Evolutionary conservation across 2,888 invertebrate genomes (phyloP).

Genomic region (Dastarcus helophoroides): DNA sequence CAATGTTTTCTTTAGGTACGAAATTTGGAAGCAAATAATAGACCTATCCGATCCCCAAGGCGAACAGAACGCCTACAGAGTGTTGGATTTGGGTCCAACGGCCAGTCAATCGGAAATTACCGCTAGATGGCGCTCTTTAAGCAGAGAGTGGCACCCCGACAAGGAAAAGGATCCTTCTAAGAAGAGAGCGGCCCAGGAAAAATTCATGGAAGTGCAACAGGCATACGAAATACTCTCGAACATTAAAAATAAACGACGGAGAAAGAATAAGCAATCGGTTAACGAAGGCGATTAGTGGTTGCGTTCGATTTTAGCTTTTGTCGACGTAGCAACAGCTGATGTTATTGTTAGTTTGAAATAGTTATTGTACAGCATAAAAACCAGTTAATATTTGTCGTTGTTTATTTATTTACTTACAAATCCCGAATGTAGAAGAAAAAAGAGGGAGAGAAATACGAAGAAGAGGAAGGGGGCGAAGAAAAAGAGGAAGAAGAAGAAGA

Average conservation of each 20-base stretch:
- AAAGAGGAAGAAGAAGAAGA: no score
- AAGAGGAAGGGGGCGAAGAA: no score
- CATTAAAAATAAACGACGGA: conserved; percentile 62
- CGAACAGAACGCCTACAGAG: conserved; percentile 79
- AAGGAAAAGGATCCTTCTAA: conserved; percentile 64
- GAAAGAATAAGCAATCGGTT: conserved; percentile 58
- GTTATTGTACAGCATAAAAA: no score
- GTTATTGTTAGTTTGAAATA: neutral
- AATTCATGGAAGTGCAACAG: conserved; percentile 86
- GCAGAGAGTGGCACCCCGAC: conserved; percentile 84
- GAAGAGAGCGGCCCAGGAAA: conserved; percentile 65
- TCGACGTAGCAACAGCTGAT: no score
- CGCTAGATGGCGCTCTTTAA: conserved; percentile 65
- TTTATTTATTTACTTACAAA: no score
- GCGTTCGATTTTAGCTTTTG: no score
- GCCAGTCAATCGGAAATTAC: conserved; percentile 81
- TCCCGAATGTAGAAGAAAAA: no score
- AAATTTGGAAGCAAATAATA: conserved; percentile 76
- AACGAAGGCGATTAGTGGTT: conserved; percentile 17
- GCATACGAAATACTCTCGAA: conserved; percentile 83
- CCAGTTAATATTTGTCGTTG: no score
- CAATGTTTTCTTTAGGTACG: no score
- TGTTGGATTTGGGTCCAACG: conserved; percentile 65
- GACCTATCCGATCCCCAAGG: conserved; percentile 83
- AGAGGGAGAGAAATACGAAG: no score